Evolutionary conservation across 2,888 invertebrate species (phyloP).

Genomic region (Choreutis nemorana): DNA sequence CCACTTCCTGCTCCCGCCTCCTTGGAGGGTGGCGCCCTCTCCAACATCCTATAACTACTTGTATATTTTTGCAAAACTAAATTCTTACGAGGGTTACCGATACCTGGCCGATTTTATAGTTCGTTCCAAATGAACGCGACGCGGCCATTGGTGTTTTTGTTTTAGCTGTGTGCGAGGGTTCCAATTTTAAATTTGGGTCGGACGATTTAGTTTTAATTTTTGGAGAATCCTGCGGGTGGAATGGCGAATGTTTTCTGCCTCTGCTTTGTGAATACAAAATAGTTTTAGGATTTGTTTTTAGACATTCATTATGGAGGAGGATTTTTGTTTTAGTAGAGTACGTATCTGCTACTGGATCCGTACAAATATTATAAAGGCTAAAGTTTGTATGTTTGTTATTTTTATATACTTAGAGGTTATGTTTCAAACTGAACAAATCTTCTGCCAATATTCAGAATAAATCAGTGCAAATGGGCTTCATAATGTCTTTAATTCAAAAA

Average conservation of each 20-base stretch:
- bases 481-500: too few species aligned
- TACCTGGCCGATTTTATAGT: conserved; percentile 49
- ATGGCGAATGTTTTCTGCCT: background rate
- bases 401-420: too few species aligned
- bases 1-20: conserved; percentile 50
- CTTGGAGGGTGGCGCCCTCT: conserved; percentile 24
- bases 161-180: conserved; percentile 36
- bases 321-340: too few species aligned
- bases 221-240: conserved; percentile 23
- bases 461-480: too few species aligned
- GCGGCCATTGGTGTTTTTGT: conserved; percentile 47
- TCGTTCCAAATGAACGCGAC: conserved; percentile 39
- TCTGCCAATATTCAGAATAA: too few species aligned
- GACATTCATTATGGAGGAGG: too few species aligned
- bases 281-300: too few species aligned
- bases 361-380: too few species aligned
- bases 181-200: conserved; percentile 55
- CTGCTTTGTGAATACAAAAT: too few species aligned
- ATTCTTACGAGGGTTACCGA: conserved; percentile 59
- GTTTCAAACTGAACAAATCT: too few species aligned
- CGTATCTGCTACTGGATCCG: too few species aligned
- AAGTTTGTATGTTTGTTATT: too few species aligned
- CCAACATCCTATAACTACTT: conserved; percentile 48
- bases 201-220: conserved; percentile 61
- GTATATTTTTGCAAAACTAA: conserved; percentile 59